Percentiles rank a stretch among this genome's conserved stretches.
phyloP scores from a whole-genome alignment of 1,140 invertebrate genomes.

The Hesperophylax magnus region DNA sequence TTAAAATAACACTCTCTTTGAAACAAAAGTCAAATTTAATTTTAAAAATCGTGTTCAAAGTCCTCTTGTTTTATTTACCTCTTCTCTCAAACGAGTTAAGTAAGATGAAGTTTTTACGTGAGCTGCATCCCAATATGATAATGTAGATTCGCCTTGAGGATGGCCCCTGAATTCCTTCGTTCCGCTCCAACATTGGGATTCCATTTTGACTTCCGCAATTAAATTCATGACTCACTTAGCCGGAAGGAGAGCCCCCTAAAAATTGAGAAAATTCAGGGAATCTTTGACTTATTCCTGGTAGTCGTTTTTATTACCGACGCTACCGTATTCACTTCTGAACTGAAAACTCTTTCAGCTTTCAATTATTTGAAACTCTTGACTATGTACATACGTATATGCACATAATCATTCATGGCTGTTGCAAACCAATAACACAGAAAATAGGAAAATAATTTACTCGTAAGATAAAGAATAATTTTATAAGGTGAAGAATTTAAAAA shows the following conservation, averaged over 20 bases:
- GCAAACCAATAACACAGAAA: no score
- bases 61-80: not conserved
- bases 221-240: constrained; percentile 22
- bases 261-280: not conserved
- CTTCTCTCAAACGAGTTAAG: not conserved
- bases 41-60: not conserved
- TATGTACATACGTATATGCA: no score
- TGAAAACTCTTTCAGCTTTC: no score
- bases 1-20: no score
- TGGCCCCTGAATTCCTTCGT: not conserved
- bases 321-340: no score
- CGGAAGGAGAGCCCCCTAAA: not conserved
- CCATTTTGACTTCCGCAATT: constrained; percentile 26
- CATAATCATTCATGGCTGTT: no score
- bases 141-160: not conserved
- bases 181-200: not conserved
- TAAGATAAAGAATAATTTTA: no score
- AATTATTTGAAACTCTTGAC: no score
- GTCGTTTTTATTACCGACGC: not conserved
- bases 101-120: constrained; percentile 2
- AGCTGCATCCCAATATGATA: not conserved
- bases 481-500: no score
- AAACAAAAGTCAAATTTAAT: no score
- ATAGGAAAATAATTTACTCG: no score
- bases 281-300: not conserved